A percentile compares a stretch with the other conserved stretches of the same genome.
Evolutionary conservation across 1,140 invertebrate species (phyloP).

Genomic region (Scaptodrosophila lebanonensis): DNA sequence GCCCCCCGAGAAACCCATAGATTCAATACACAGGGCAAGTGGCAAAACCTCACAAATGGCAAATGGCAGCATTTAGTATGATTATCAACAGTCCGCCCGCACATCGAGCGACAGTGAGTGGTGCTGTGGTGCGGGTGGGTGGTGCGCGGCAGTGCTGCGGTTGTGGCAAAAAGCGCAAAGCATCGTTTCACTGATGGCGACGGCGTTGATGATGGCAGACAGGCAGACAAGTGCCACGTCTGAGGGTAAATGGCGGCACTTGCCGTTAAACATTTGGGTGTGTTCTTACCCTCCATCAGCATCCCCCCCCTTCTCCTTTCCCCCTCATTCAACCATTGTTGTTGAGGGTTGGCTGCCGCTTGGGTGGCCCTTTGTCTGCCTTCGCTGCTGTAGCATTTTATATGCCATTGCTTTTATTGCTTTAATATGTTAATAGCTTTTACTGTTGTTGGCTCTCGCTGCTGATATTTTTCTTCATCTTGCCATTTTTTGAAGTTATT

Average conservation of each 20-base stretch:
- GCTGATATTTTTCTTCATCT: slow-evolving; percentile 37
- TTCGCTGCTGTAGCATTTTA: slow-evolving; percentile 41
- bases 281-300: too few relatives aligned
- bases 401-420: slow-evolving; percentile 76
- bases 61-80: slow-evolving; percentile 77
- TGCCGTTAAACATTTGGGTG: slow-evolving; percentile 66
- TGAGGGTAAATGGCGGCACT: slow-evolving; percentile 62
- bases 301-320: too few relatives aligned
- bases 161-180: slow-evolving; percentile 3
- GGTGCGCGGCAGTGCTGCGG: slow-evolving; percentile 6
- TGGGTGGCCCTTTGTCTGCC: slow-evolving; percentile 44
- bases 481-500: slow-evolving; percentile 28
- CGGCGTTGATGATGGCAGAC: slow-evolving; percentile 38
- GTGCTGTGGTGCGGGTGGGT: neutral
- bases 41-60: slow-evolving; percentile 77
- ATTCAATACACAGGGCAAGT: slow-evolving; percentile 60
- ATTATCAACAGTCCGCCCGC: slow-evolving; percentile 51
- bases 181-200: slow-evolving; percentile 26
- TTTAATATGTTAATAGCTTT: slow-evolving; percentile 75
- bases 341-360: too few relatives aligned
- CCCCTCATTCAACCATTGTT: too few relatives aligned
- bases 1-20: slow-evolving; percentile 16
- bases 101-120: neutral
- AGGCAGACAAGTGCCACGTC: slow-evolving; percentile 21
- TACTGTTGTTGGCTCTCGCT: slow-evolving; percentile 38